phyloP scores from a whole-genome alignment of 2,888 invertebrate genomes.

The Thymelicus sylvestris region DNA sequence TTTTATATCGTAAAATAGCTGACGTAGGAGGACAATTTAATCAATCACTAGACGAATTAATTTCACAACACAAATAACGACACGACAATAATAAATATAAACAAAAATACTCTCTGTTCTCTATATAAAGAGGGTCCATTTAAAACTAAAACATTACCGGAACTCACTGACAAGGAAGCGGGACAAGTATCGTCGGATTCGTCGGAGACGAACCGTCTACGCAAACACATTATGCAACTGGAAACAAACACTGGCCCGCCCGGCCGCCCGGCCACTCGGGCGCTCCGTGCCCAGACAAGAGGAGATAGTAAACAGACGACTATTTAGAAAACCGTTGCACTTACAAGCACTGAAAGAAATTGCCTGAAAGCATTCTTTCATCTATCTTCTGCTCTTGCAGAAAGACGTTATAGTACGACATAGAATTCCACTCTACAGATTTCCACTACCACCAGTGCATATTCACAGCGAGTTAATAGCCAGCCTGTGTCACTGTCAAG shows the following conservation, averaged over 20 bases:
- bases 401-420: background rate
- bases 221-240: conserved; percentile 21
- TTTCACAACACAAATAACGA: too few relatives aligned
- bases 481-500: too few relatives aligned
- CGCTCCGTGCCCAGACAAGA: background rate
- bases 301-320: background rate
- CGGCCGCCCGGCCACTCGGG: background rate
- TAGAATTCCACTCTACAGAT: too few relatives aligned
- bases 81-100: too few relatives aligned
- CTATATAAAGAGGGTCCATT: too few relatives aligned
- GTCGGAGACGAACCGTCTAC: conserved; percentile 6
- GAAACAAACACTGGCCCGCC: conserved; percentile 4
- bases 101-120: too few relatives aligned
- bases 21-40: too few relatives aligned
- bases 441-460: too few relatives aligned
- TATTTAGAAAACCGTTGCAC: background rate
- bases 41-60: too few relatives aligned
- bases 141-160: too few relatives aligned
- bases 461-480: too few relatives aligned
- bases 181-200: background rate
- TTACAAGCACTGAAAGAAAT: background rate
- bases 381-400: background rate
- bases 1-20: too few relatives aligned
- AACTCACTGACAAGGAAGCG: background rate
- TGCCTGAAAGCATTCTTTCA: background rate